Evolutionary conservation across 2,888 invertebrate genomes (phyloP).

Genomic region (Rotaria socialis): DNA sequence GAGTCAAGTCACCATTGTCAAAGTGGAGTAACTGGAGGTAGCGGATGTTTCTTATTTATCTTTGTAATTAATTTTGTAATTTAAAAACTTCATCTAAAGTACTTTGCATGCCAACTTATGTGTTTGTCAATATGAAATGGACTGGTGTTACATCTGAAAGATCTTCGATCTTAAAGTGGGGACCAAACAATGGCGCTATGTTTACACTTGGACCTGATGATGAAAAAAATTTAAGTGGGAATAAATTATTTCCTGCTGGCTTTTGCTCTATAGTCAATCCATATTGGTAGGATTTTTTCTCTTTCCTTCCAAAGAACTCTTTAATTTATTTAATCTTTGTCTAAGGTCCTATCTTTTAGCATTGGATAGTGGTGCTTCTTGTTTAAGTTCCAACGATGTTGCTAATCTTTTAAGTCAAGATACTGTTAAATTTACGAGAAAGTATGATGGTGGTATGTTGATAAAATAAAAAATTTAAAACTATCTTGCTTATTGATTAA

Average conservation of each 20-base stretch:
- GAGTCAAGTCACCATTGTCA: slow-evolving; percentile 5
- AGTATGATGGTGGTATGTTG: slow-evolving; percentile 8
- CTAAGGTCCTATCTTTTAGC: neutral
- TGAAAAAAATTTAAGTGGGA: neutral
- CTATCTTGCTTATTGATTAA: neutral
- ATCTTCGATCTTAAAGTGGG: neutral
- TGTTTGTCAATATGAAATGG: slow-evolving; percentile 36
- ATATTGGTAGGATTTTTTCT: neutral
- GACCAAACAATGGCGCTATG: slow-evolving; percentile 33
- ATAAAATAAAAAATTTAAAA: neutral
- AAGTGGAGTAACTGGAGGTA: neutral
- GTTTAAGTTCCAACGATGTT: neutral
- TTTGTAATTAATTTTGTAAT: neutral
- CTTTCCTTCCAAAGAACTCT: neutral
- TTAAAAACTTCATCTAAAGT: neutral
- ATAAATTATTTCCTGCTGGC: slow-evolving; percentile 15
- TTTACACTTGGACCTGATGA: slow-evolving; percentile 37
- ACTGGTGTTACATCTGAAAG: neutral
- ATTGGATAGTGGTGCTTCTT: neutral
- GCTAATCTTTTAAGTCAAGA: neutral
- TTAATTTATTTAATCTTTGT: neutral
- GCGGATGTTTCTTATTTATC: neutral
- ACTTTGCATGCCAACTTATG: slow-evolving; percentile 37
- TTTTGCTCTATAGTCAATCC: neutral
- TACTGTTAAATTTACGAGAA: neutral